Conservation (phyloP, 2,888 invertebrate species). For the Notocelia uddmanniana region DNA sequence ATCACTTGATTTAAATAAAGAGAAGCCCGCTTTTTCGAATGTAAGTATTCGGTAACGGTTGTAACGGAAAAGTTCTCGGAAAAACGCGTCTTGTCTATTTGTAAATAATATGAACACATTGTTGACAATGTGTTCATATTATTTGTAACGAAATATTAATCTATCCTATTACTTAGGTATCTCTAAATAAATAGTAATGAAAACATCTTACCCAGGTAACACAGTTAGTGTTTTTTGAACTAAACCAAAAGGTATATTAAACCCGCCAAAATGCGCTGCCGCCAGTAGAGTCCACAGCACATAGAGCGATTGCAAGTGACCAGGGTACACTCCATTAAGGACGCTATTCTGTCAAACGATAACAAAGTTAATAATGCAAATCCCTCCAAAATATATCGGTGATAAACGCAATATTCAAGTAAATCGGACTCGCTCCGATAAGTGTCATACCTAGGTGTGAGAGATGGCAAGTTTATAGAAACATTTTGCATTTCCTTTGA, state of each 20-base stretch:
- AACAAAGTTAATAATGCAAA: not conserved
- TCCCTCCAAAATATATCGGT: not conserved
- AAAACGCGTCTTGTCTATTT: no score
- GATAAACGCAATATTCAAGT: not conserved
- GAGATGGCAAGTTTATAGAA: not conserved
- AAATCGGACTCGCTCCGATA: no score
- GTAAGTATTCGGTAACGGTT: no score
- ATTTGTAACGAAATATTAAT: no score
- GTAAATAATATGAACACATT: no score
- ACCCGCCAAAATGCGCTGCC: slow-evolving; percentile 92
- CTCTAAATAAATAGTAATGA: slow-evolving; percentile 22
- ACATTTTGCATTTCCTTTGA: not conserved
- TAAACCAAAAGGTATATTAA: slow-evolving; percentile 93
- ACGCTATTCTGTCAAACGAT: slow-evolving; percentile 93
- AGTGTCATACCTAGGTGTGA: not conserved
- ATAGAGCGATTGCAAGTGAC: slow-evolving; percentile 95
- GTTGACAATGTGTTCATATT: no score
- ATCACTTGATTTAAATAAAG: no score
- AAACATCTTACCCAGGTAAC: slow-evolving; percentile 89
- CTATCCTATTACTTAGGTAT: no score
- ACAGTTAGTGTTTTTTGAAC: slow-evolving; percentile 90
- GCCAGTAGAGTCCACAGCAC: slow-evolving; percentile 92
- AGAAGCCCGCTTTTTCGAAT: no score
- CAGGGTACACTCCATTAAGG: slow-evolving; percentile 98
- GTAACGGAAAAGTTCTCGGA: no score